phyloP scores from a whole-genome alignment of 2,113 vertebrate species.

The Dasypus novemcinctus region DNA sequence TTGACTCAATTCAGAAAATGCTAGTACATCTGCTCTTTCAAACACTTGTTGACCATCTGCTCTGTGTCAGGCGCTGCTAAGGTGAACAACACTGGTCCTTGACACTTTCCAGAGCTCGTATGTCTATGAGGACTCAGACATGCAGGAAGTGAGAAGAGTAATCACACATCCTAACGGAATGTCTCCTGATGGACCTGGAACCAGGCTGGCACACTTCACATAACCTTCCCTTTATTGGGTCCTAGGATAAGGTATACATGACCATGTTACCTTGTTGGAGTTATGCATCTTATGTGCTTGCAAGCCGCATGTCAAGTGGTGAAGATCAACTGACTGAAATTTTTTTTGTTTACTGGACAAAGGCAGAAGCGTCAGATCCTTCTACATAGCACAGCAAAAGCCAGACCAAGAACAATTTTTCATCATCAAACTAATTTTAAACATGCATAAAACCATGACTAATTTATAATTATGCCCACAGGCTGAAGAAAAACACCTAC shows the following conservation, averaged over 20 bases:
- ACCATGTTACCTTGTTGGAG: neutral
- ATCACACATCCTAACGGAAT: neutral
- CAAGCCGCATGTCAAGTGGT: neutral
- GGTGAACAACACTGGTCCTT: neutral
- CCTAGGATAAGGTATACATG: neutral
- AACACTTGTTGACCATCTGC: neutral
- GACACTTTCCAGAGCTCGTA: neutral
- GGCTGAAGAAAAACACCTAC: constrained; percentile 40
- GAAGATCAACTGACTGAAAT: neutral
- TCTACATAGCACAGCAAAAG: neutral
- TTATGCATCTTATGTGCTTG: fast-evolving
- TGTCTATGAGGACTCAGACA: neutral
- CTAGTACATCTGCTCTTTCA: neutral
- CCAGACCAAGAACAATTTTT: neutral
- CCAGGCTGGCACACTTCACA: neutral
- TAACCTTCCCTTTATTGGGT: neutral
- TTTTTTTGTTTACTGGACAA: neutral
- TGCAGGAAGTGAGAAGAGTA: neutral
- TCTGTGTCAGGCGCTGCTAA: neutral
- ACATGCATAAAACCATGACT: constrained; percentile 25
- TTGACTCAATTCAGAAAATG: neutral
- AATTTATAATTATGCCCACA: constrained; percentile 51
- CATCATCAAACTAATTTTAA: constrained; percentile 33
- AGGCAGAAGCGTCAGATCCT: neutral
- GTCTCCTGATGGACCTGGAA: neutral